Base-by-base conservation (phyloP, 2,113 vertebrate species). In the Sprattus sprattus region DNA sequence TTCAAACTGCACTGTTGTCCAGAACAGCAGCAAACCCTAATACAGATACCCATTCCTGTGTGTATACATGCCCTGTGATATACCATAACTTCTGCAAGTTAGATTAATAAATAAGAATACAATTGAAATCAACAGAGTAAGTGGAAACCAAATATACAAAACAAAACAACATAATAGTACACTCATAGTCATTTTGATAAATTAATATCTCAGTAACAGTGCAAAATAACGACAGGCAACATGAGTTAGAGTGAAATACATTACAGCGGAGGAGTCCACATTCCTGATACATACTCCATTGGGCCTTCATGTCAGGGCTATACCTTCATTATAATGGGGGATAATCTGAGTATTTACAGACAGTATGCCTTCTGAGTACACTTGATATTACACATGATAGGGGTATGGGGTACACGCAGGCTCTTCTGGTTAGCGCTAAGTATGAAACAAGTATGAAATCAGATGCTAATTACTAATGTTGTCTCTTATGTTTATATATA, bases 91-190 rank as follows among this genome's bases (percentile, higher is more conserved):
- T 75, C 67, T 75, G 67, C 67, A 15, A 32, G 28, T 39, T 75
- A 39, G 10, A 75, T 75, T 15, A 75, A 75, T 75, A 75, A 75
- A 3, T 75, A 16, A 78, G 0, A 5, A 78, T 78, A 32, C 9
- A 78, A 15, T 39, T 15, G 0, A 78, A 75, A 28, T 32, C 15
- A 78, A 78, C 71, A 32, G 28, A 44, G 28, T 11, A 78, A 78
- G 71, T 78, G 71, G 71, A 78, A 78, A 78, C 71, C 71, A 78
- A 78, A 78, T 78, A 78, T 78, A 78, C 71, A 78, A 15, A n/a
- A 32, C 13, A 6, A 39, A 78, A 32, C 25, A 28, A 67, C 11
- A 32, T 4, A 71, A 60, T 22, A 20, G 13, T 39, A 32, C 71
- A 78, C 71, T 78, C 32, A 39, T 39, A 78, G 71, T 44, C 11